These are phyloP conservation scores for Geotrypetes seraphini DNA, from an alignment of 2,797 vertebrate species.

Conservation along the genomic window DNA sequence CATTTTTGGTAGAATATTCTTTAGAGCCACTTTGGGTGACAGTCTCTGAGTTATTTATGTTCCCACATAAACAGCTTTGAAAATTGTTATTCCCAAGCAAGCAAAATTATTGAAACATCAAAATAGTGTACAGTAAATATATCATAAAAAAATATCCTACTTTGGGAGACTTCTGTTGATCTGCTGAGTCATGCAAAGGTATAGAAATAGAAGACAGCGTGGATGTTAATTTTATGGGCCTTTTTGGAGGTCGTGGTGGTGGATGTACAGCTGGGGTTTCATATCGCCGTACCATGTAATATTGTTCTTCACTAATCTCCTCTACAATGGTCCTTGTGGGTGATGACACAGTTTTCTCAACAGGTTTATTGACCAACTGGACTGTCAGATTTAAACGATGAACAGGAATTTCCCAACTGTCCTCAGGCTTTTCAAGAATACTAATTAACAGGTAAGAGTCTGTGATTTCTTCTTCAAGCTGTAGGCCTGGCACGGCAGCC, in stretches of 20 bases:
- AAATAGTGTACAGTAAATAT: too few species aligned
- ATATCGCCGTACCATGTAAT: constrained; percentile 66
- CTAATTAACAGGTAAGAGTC: constrained; percentile 66
- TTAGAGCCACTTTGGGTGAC: too few species aligned
- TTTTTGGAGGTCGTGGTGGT: constrained; percentile 73
- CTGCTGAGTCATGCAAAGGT: constrained; percentile 1
- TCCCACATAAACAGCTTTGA: too few species aligned
- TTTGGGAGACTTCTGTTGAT: constrained; percentile 33
- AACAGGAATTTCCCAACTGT: constrained; percentile 64
- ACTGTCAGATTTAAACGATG: constrained; percentile 49
- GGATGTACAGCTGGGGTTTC: constrained; percentile 48
- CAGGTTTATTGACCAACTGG: constrained; percentile 36
- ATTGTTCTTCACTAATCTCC: constrained; percentile 64
- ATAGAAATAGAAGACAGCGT: constrained; percentile 10
- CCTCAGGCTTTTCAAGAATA: constrained; percentile 30
- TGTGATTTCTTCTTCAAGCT: constrained; percentile 67
- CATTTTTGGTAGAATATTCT: too few species aligned
- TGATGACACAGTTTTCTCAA: neutral
- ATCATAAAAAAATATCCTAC: constrained; percentile 27
- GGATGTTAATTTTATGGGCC: constrained; percentile 23
- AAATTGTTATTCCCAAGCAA: too few species aligned
- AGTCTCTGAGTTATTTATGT: too few species aligned
- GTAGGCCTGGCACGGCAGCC: constrained; percentile 50
- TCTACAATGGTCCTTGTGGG: constrained; percentile 44
- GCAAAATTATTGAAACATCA: too few species aligned